These are phyloP conservation scores for Reinhardtius hippoglossoides DNA, from an alignment of 2,113 vertebrate species.

Conservation along the genomic window DNA sequence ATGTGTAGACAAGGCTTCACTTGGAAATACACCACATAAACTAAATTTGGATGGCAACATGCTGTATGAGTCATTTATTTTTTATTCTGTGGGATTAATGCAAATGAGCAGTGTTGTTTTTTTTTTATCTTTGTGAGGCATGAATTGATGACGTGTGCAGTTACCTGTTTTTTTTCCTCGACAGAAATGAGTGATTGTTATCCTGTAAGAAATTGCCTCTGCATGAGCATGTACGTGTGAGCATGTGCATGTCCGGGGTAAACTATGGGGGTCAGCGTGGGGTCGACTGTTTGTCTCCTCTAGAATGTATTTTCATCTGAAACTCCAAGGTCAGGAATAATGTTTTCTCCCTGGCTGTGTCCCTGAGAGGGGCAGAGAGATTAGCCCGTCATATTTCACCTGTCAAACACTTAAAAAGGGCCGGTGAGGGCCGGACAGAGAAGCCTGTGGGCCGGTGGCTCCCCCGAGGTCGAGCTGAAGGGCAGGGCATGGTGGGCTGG, in stretches of 20 bases:
- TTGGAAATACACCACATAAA: slow-evolving; percentile 4
- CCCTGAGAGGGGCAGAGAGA: slow-evolving; percentile 64
- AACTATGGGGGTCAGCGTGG: slow-evolving; percentile 16
- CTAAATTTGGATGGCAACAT: slow-evolving; percentile 3
- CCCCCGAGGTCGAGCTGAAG: slow-evolving; percentile 40
- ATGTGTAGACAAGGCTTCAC: slow-evolving; percentile 43
- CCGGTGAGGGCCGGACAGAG: not conserved
- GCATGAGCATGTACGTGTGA: slow-evolving; percentile 12
- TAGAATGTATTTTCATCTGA: slow-evolving; percentile 73
- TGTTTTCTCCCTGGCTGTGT: slow-evolving; percentile 68
- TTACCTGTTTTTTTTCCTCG: slow-evolving; percentile 8
- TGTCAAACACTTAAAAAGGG: slow-evolving; percentile 70
- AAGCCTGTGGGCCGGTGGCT: slow-evolving; percentile 12
- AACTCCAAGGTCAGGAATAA: slow-evolving; percentile 74
- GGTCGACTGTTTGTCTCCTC: slow-evolving; percentile 63
- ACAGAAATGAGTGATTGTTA: slow-evolving; percentile 25
- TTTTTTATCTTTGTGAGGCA: slow-evolving; percentile 4
- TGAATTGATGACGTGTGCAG: slow-evolving; percentile 9
- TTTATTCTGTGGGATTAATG: slow-evolving; percentile 22
- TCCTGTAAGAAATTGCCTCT: slow-evolving; percentile 11
- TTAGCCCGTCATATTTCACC: slow-evolving; percentile 77
- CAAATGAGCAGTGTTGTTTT: not conserved
- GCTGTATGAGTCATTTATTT: slow-evolving; percentile 4
- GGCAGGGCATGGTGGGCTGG: not conserved
- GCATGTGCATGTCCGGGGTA: slow-evolving; percentile 21